Evolutionary conservation across 2,888 invertebrate genomes (phyloP), one percentile per base, ranked within the genome.

Genomic region (Hipparchia sbordonii): DNA sequence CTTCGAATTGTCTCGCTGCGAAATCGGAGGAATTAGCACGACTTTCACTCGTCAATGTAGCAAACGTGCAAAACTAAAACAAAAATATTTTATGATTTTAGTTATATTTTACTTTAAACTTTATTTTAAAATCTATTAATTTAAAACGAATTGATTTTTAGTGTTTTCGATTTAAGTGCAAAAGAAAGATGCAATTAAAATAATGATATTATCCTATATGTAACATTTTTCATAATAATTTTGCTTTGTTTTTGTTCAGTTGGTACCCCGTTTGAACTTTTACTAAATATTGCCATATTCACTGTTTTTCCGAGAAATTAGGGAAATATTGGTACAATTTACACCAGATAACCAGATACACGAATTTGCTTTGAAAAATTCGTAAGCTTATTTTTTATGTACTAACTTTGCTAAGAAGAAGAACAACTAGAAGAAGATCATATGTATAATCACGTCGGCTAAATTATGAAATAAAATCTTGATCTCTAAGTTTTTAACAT

Each of bases 1-100:
- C 79, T 72, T 67, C 48, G 70, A 74, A 68, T 71, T 72, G 59
- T 66, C 62, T 5, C 9, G 46, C n/a, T 57, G 5, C 54, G 76
- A 67, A 45, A 45, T 71, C 70, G 45, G 70, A 46, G 12, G 39
- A 67, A 62, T 48, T 57, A 2, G 39, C n/a, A 13, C 70, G n/a
- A 60, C 82, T 81, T 85, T 89, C 87, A 85, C 23, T n/a, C 6
- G 4, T 33, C 82, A 84, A 59, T 72, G 51, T 52, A 10, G 68
- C 76, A 83, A 86, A 82, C 77, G 62, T 76, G 52, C 23, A 12
- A 33, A 51, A 9, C 10, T 61, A 3, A 61, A n/a, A 10, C 4
- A 8, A 54, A 12, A 54, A 54, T 54, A 12, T 54, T 54, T 2
- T 54, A 48, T 6, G 6, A 48, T 48, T 39, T 7, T 48, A 48